A percentile compares a stretch with the other conserved stretches of the same genome.
These are phyloP conservation scores for Ips nitidus DNA, from an alignment of 1,140 invertebrate species.

Conservation along the genomic window DNA sequence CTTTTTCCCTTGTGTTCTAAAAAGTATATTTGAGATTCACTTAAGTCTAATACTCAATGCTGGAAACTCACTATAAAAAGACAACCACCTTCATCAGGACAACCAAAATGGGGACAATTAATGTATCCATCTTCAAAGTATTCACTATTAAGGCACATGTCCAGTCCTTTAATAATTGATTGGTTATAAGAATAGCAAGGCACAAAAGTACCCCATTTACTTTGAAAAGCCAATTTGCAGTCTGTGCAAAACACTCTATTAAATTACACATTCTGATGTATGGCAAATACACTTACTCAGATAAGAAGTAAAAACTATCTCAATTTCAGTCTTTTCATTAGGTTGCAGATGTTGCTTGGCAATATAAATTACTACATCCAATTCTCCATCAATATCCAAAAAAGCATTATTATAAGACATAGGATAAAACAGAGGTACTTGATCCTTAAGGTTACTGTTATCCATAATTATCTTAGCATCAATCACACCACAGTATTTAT, in stretches of 20 bases:
- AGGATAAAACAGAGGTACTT: not conserved
- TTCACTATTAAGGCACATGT: not conserved
- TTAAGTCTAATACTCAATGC: not conserved
- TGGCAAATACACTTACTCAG: not conserved
- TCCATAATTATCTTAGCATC: conserved; percentile 17
- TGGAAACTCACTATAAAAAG: not conserved
- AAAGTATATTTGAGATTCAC: too few relatives aligned
- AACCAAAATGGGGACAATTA: conserved; percentile 5
- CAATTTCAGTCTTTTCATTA: conserved; percentile 3
- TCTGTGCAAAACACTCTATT: too few relatives aligned
- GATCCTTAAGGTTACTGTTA: not conserved
- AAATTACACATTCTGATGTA: too few relatives aligned
- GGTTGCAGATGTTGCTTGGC: not conserved
- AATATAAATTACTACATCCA: conserved; percentile 15
- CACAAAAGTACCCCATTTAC: too few relatives aligned
- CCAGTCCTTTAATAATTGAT: too few relatives aligned
- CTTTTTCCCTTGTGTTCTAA: too few relatives aligned
- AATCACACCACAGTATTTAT: conserved; percentile 15
- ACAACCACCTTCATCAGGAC: conserved; percentile 4
- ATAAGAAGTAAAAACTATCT: conserved; percentile 18
- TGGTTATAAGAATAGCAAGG: not conserved
- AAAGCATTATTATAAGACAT: conserved; percentile 9
- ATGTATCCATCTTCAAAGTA: conserved; percentile 1
- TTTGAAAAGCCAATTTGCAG: too few relatives aligned
- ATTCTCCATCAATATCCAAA: conserved; percentile 11